These are phyloP conservation scores for Lutraria lutraria DNA, from an alignment of 2,888 invertebrate genomes.

Conservation along the genomic window DNA sequence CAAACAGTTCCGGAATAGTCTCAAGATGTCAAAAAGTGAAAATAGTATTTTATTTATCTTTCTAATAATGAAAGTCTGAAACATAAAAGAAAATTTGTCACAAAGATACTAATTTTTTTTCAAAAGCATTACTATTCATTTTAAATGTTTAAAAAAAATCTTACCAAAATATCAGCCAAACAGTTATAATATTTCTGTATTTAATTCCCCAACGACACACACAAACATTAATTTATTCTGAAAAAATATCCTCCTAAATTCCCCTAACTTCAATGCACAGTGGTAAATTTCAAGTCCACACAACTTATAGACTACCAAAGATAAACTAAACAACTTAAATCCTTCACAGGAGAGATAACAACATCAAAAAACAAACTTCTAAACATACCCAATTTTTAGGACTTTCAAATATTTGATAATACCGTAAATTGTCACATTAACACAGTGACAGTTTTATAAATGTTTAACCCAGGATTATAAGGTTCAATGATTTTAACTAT, in stretches of 20 bases:
- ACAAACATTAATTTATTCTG: constrained; percentile 6
- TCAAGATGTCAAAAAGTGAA: no score
- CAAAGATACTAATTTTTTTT: neutral
- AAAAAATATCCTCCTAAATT: neutral
- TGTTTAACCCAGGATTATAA: neutral
- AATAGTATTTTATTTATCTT: no score
- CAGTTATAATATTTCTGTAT: neutral
- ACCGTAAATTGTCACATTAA: neutral
- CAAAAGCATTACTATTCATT: neutral
- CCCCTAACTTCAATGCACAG: neutral
- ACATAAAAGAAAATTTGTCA: neutral
- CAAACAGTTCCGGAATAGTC: no score
- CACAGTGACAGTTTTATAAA: neutral
- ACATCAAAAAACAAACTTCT: constrained; percentile 23
- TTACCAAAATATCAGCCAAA: neutral
- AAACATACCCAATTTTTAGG: neutral
- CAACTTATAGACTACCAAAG: neutral
- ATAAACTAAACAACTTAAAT: constrained; percentile 3
- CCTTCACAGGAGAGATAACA: neutral
- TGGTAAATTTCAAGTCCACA: neutral
- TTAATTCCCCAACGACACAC: neutral
- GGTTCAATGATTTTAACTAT: neutral
- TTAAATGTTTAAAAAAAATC: neutral
- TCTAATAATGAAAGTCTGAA: constrained; percentile 10
- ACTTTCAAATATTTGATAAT: constrained; percentile 3